Evolutionary conservation across 92 coral and sea anemone species (phyloP), one percentile per base, ranked within the genome.

Genomic region (Virgularia gustaviana): DNA sequence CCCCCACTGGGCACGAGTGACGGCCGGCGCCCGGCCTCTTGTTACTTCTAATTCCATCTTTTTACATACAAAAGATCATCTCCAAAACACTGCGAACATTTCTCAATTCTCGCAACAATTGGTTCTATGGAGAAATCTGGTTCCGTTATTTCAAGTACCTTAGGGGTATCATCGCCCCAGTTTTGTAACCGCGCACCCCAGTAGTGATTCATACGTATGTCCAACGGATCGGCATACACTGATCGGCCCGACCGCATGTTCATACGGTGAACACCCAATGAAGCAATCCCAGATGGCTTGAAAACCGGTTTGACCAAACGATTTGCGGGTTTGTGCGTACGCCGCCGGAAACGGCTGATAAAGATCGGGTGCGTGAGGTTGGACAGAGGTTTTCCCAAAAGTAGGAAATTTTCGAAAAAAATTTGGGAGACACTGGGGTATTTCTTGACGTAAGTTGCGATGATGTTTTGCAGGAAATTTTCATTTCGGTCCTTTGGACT

Each of bases 141-240:
- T 24, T 31, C 36, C n/a, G 91, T 87, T 47, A 73, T 79, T 1
- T 42, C 29, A 2, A 87, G 36, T 42, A 83, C 67, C 35, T 83
- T 79, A 9, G 88, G 81, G 36, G 91, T 87, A 57, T 87, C 84
- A 19, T 87, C 91, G 3, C 91, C 91, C 91, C 91, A 87, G 62
- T 83, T 63, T 49, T 87, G 91, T 12, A 87, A 79, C 22, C 91
- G 67, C 9, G 88, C 88, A 23, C 91, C 91, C 91, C 91, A 87
- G 80, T 87, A 87, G 64, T 87, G 91, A 65, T 87, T 83, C 39
- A 87, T n/a, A 25, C 91, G 78, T 18, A 87, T 52, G 45, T 12
- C n/a, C 13, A 23, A 11, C 0, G 52, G 16, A 35, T 57, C 78
- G 27, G 76, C 67, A 23, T 83, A 78, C 32, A 9, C 53, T 36